Evolutionary conservation across 1,140 invertebrate species (phyloP), one percentile per base, ranked within the genome.

Genomic region (Steinernema feltiae): DNA sequence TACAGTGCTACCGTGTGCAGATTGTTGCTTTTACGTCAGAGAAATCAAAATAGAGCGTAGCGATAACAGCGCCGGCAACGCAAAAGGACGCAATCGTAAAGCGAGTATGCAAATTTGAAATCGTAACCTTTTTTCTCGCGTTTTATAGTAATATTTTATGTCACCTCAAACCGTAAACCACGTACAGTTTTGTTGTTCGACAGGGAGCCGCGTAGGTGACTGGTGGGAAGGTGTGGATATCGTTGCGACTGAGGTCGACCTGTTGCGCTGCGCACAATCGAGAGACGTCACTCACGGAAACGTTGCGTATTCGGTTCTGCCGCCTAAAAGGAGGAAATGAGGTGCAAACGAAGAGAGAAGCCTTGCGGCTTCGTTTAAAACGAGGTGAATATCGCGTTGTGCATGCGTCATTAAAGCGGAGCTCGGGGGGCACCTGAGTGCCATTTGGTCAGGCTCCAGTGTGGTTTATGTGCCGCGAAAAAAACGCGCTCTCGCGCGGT

Each of bases 391-490:
- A n/a, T n/a, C n/a, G n/a, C n/a, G n/a, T n/a, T n/a, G 18, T 41
- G 35, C 35, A 63, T 63, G 53, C 53, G 53, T 63, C 53, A 63
- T 63, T 63, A 63, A 63, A 15, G 53, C 53, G 53, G 53, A 18
- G 7, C 18, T 18, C 24, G 24, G n/a, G n/a, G n/a, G 53, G 53
- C 53, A 63, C 53, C 53, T 63, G n/a, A n/a, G n/a, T n/a, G 53
- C 53, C 53, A 63, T 63, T 63, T 27, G 53, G 12, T 63, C 24
- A 63, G 53, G 53, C 53, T 63, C 53, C 53, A 63, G 53, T 27
- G 53, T 63, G 53, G 53, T 63, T 63, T 63, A 63, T 63, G 53
- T 63, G 53, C 53, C 53, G 53, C 53, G 24, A 63, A 63, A 63
- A 63, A 63, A 63, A 46, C n/a, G n/a, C n/a, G n/a, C 53, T 7